Conservation (phyloP, 2,113 vertebrate genomes). For the Ranitomeya variabilis region DNA sequence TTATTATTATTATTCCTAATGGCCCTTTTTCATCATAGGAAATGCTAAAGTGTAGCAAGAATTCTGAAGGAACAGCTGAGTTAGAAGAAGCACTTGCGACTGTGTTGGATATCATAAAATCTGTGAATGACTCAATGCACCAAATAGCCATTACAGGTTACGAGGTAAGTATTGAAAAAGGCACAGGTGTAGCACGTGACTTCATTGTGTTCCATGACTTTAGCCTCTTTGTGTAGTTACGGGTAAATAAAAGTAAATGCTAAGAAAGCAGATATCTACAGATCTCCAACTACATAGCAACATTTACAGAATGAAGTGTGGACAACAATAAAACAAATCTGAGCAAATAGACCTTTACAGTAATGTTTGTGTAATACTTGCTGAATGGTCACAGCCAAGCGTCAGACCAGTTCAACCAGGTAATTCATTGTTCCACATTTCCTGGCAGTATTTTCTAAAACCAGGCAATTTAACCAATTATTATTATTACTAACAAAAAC, state of each 20-base stretch:
- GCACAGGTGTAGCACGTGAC: no score
- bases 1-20: background rate
- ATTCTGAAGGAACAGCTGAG: conserved; percentile 80
- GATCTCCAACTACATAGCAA: background rate
- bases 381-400: background rate
- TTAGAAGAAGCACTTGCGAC: conserved; percentile 88
- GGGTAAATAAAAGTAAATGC: no score
- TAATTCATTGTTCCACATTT: background rate
- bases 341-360: background rate
- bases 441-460: background rate
- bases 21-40: conserved; percentile 70
- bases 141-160: conserved; percentile 93
- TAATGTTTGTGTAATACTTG: background rate
- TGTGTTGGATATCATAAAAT: conserved; percentile 87
- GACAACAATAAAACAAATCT: background rate
- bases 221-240: no score
- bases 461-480: background rate
- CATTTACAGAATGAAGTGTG: background rate
- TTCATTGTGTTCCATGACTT: no score
- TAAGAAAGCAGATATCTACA: no score
- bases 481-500: background rate
- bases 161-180: conserved; percentile 71
- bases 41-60: conserved; percentile 90
- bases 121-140: conserved; percentile 92
- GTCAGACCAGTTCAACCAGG: background rate